Evolutionary conservation across 1,140 invertebrate species (phyloP).

Genomic region (Phortica variegata): DNA sequence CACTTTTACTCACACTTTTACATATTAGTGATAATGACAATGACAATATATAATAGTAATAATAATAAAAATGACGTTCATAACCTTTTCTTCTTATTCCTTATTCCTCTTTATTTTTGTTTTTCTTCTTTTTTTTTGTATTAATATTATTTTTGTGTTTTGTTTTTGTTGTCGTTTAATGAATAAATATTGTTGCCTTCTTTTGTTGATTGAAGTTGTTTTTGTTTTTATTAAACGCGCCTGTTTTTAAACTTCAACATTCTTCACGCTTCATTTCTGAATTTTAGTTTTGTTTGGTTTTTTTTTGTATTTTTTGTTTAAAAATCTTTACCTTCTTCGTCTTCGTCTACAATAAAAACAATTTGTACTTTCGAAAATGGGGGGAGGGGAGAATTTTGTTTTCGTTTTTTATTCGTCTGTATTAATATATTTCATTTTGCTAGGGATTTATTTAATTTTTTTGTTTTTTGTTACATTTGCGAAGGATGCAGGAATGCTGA

Average conservation of each 20-base stretch:
- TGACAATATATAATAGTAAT: no score
- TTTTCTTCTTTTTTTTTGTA: no score
- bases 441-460: conserved; percentile 20
- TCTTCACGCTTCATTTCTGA: conserved; percentile 19
- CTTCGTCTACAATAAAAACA: conserved; percentile 48
- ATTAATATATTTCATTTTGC: conserved; percentile 15
- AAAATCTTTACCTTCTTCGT: conserved; percentile 37
- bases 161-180: conserved; percentile 1
- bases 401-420: conserved; percentile 20
- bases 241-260: conserved; percentile 23
- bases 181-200: conserved; percentile 9
- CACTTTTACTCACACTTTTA: no score
- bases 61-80: no score
- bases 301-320: conserved; percentile 14
- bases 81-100: no score
- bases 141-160: not conserved
- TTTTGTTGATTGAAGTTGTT: conserved; percentile 4
- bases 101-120: no score
- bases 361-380: conserved; percentile 58
- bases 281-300: conserved; percentile 12
- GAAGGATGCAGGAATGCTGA: conserved; percentile 57
- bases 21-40: no score
- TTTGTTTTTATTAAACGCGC: conserved; percentile 1
- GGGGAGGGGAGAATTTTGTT: conserved; percentile 48
- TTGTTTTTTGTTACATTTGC: conserved; percentile 46